Base-by-base conservation (phyloP, 2,797 vertebrate genomes). In the Graptemys geographica region DNA sequence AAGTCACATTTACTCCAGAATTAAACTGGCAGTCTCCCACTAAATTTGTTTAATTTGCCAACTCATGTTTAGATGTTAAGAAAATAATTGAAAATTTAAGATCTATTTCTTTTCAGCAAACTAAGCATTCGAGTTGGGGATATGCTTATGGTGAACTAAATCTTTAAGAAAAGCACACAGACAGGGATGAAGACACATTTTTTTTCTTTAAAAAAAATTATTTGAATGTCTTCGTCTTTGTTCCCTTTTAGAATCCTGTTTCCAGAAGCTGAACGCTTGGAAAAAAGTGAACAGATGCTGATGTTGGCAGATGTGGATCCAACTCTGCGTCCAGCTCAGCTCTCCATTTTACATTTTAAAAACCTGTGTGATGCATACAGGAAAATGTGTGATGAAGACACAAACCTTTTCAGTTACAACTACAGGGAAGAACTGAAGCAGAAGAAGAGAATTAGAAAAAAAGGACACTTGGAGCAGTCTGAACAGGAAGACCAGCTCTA, bases 281-380 rank as follows among this genome's bases (percentile, higher is more conserved):
- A 99, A 94, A 98, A 99, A 97, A 98, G 99, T 0, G 98, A 98
- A 92, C 98, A 98, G 94, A 97, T 99, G 97, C 95, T 99, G 92
- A 96, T 96, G 96, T 49, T 89, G 91, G 99, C 99, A 1, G 97
- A 99, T 3, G 98, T 99, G 94, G 99, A 99, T 96, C 99, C 99
- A 33, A 98, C 98, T 13, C 97, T 99, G 3, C 98, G 99, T 33
- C 99, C 99, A 13, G 65, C 96, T 52, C 97, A 99, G 33, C 99
- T 99, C 94, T 98, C 99, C 21, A 97, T 99, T 88, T 91, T 98
- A 10, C 98, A 99, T 0, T 98, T 99, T 62, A 98, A 98, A 95
- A 99, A 98, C 49, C 97, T 99, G 31, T 98, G 98, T 5, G 98
- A 99, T 15, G 97, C 98, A 2, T 99, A 99, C 84, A 98, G 98